These are phyloP conservation scores for Sussaba pulchella DNA, from an alignment of 2,888 invertebrate species.

Conservation along the genomic window DNA sequence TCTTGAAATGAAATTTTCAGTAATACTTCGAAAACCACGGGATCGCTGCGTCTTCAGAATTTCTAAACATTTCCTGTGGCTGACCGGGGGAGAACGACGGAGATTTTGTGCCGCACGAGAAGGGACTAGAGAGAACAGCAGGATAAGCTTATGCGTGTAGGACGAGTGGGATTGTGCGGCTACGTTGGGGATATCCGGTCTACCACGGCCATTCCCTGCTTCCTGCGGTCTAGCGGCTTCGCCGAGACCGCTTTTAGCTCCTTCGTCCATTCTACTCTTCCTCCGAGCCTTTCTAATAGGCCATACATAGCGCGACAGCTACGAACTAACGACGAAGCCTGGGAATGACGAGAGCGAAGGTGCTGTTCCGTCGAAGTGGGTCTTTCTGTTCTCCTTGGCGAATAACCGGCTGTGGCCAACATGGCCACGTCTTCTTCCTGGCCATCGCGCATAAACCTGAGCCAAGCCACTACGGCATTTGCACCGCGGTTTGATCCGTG, in stretches of 20 bases:
- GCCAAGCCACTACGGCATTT: conserved; percentile 6
- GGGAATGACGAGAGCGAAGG: conserved; percentile 44
- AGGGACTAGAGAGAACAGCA: conserved; percentile 3
- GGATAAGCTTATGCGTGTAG: conserved; percentile 33
- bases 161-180: conserved; percentile 55
- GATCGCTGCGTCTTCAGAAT: conserved; percentile 24
- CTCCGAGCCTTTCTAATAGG: conserved; percentile 43
- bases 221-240: conserved; percentile 77
- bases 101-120: background rate
- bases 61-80: conserved; percentile 58
- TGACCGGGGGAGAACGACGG: background rate
- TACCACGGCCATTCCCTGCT: conserved; percentile 68
- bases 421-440: conserved; percentile 42
- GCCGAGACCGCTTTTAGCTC: conserved; percentile 52
- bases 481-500: conserved; percentile 23
- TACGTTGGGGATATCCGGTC: conserved; percentile 71
- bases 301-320: conserved; percentile 26
- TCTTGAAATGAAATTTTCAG: background rate
- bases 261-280: conserved; percentile 3
- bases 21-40: conserved; percentile 23
- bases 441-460: conserved; percentile 28
- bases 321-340: conserved; percentile 31
- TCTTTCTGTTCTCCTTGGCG: conserved; percentile 38
- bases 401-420: conserved; percentile 31
- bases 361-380: conserved; percentile 17